Evolutionary conservation across 2,888 invertebrate species (phyloP), one percentile per base, ranked within the genome.

Genomic region (Erebia epiphron): DNA sequence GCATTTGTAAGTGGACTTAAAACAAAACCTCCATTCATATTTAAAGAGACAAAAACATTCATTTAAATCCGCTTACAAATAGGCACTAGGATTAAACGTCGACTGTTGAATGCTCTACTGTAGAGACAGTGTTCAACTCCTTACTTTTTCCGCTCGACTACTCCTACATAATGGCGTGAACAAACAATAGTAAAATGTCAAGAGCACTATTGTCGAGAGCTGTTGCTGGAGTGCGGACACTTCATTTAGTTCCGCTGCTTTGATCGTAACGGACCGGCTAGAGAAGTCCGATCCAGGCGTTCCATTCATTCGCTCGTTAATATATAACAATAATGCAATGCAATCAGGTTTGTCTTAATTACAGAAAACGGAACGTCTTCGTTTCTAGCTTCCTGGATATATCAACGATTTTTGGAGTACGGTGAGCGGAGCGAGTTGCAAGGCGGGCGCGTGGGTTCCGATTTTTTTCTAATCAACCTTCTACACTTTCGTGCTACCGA

Each of bases 91-190:
- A 75, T 74, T 75, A 76, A 77, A 76, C 74, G 73, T 75, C 64
- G 72, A 75, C 73, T 73, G 73, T 62, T 69, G 68, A 75, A 75
- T 72, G 70, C 69, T 68, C 74, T 70, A 73, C 81, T 83, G 82
- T 83, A 80, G 73, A 75, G 77, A 73, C 85, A 84, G 81, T 79
- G 78, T 80, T 80, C 78, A 80, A 83, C 81, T 84, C 80, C 82
- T 84, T 83, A 82, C 80, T 82, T 83, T 80, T 86, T 86, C 83
- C 85, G 83, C 79, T 84, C 82, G 85, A 88, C 86, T 85, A 85
- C 84, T 82, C 82, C 77, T 75, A 76, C 80, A 86, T 85, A 86
- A 87, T 84, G 76, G 81, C 75, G 77, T 76, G 79, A 81, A 82
- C 83, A 84, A 86, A 87, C 83, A 83, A 82, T 83, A 84, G 87